Percentiles rank a stretch among this genome's conserved stretches.
phyloP scores from a whole-genome alignment of 2,888 invertebrate genomes.

The Dryobota labecula region DNA sequence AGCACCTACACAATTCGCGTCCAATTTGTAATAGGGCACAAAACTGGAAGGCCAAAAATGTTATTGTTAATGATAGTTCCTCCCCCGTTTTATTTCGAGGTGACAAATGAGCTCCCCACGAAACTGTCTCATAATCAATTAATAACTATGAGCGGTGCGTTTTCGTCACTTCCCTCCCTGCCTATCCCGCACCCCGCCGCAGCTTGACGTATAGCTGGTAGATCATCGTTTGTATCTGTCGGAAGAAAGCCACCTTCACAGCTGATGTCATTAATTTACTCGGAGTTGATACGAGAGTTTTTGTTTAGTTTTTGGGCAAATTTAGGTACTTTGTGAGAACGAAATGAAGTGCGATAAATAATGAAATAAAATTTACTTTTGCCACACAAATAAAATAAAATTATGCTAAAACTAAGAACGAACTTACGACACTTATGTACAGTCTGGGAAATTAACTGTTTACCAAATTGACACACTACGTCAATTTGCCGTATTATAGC shows the following conservation, averaged over 20 bases:
- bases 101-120: constrained; percentile 33
- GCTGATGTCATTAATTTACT: constrained; percentile 41
- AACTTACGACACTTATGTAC: neutral
- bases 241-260: constrained; percentile 28
- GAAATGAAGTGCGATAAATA: constrained; percentile 1
- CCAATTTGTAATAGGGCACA: no score
- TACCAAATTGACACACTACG: neutral
- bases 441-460: neutral
- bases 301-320: constrained; percentile 12
- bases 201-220: constrained; percentile 15
- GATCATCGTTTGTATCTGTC: constrained; percentile 54
- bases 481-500: neutral
- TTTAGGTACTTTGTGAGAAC: neutral
- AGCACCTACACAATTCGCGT: neutral
- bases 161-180: constrained; percentile 20
- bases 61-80: no score
- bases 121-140: constrained; percentile 38
- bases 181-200: neutral
- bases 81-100: neutral
- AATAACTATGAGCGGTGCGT: constrained; percentile 47
- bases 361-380: neutral
- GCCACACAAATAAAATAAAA: neutral
- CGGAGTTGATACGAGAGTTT: constrained; percentile 15
- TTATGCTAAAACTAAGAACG: neutral
- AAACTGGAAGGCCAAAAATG: no score